Base-by-base conservation (phyloP, 2,113 vertebrate genomes). In the Todiramphus saurophagus region DNA sequence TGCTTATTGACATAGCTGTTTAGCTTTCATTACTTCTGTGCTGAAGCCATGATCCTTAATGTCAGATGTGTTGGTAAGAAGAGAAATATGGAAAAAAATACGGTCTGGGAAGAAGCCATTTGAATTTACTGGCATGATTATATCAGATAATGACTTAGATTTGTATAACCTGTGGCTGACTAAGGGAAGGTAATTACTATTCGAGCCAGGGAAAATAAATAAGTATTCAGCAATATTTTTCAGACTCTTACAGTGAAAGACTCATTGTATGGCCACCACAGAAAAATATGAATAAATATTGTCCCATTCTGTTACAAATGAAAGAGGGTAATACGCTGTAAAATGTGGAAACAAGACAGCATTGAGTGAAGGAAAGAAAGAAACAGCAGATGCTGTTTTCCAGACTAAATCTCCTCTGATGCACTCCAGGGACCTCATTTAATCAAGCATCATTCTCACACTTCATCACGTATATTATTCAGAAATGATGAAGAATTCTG, bases 391-490 rank as follows among this genome's bases (percentile, higher is more conserved):
- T 97, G 94, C 96, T 96, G 95, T 96, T 94, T 96, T 97, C 97
- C 96, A 96, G 77, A 77, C 90, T 93, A 93, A 96, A 96, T 97
- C 93, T 97, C 94, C 72, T 96, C 72, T 87, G 95, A 90, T 93
- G 73, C 64, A 94, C 94, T 92, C 97, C 76, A 92, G 97, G 96
- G 97, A 97, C 88, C 91, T 96, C 90, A 95, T 97, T 97, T 97
- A 97, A 97, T 96, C 94, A 97, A 93, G 96, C 94, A 96, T 96
- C 95, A 96, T 97, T 97, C 95, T 97, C 94, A 95, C 95, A 97
- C 94, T 97, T 97, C 96, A 97, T 95, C 96, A 92, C 62, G 62
- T 96, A 88, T 92, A 96, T 97, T 96, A 97, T 97, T 97, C 94
- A 92, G 88, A 97, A 96, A 96, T 87, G 87, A 96, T 96, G 95